phyloP scores from a whole-genome alignment of 2,888 invertebrate species.

The Proisotoma minuta region DNA sequence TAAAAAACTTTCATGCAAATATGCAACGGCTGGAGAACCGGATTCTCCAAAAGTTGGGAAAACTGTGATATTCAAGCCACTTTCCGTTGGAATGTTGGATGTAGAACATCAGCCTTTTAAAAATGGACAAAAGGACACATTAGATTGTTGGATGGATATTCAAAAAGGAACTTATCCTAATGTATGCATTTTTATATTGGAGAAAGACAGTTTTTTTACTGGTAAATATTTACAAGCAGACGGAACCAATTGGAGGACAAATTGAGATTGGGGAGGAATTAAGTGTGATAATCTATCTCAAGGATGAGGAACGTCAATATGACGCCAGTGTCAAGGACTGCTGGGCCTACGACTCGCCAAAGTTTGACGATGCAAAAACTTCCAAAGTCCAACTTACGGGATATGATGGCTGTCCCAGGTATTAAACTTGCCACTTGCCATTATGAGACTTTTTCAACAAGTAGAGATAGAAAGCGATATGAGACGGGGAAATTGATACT shows the following conservation, averaged over 20 bases:
- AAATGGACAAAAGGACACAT: slow-evolving; percentile 56
- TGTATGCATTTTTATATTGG: slow-evolving; percentile 51
- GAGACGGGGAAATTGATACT: no score
- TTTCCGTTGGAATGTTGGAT: slow-evolving; percentile 66
- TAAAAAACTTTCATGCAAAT: slow-evolving; percentile 58
- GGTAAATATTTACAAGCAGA: slow-evolving; percentile 52
- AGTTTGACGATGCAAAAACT: slow-evolving; percentile 59
- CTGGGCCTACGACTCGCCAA: slow-evolving; percentile 65
- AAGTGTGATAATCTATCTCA: slow-evolving; percentile 65
- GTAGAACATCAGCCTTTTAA: slow-evolving; percentile 60
- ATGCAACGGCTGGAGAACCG: slow-evolving; percentile 47
- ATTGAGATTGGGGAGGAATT: slow-evolving; percentile 67
- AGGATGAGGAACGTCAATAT: slow-evolving; percentile 61
- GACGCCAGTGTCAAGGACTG: slow-evolving; percentile 67
- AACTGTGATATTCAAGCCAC: slow-evolving; percentile 56
- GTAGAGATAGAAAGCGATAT: no score
- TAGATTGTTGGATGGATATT: slow-evolving; percentile 75
- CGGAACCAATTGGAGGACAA: slow-evolving; percentile 59
- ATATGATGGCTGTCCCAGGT: slow-evolving; percentile 64
- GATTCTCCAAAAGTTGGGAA: slow-evolving; percentile 38
- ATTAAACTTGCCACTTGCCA: slow-evolving; percentile 29
- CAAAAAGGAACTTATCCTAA: slow-evolving; percentile 66
- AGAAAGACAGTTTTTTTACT: no score
- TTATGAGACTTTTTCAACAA: background rate
- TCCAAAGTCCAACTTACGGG: slow-evolving; percentile 64